Evolutionary conservation across 2,888 invertebrate species (phyloP).

Genomic region (Cancer borealis): DNA sequence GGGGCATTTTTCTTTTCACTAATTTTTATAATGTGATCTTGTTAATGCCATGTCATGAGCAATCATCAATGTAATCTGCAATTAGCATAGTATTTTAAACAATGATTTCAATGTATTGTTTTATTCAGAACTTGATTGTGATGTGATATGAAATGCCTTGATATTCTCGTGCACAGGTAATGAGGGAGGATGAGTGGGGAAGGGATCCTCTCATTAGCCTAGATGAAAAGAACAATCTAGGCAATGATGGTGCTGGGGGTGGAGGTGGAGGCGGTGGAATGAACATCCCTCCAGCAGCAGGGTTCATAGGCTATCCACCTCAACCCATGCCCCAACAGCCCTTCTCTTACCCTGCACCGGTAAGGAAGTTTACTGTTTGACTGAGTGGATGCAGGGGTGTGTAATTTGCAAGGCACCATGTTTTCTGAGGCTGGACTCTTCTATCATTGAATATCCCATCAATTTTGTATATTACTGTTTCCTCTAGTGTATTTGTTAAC

Average conservation of each 20-base stretch:
- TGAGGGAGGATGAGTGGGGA: constrained; percentile 85
- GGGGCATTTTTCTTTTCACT: too few species aligned
- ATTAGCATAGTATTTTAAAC: neutral
- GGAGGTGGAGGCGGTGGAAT: constrained; percentile 79
- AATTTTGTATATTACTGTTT: neutral
- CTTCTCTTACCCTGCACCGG: constrained; percentile 81
- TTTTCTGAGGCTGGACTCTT: neutral
- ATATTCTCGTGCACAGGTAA: constrained; percentile 81
- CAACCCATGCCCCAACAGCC: constrained; percentile 75
- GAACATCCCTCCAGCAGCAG: constrained; percentile 85
- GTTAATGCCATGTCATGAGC: too few species aligned
- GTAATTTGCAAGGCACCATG: neutral
- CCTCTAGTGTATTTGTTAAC: neutral
- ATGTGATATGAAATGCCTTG: neutral
- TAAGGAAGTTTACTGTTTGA: constrained; percentile 56
- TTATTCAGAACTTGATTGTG: neutral
- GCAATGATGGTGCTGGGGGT: constrained; percentile 82
- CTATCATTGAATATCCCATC: neutral
- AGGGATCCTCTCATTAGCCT: constrained; percentile 82
- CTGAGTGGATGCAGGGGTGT: neutral
- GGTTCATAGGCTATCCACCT: constrained; percentile 68
- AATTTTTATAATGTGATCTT: too few species aligned
- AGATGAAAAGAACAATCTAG: constrained; percentile 79
- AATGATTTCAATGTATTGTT: neutral
- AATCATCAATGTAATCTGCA: too few species aligned